These are phyloP conservation scores for Hiodon alosoides DNA, from an alignment of 2,113 vertebrate species.

Conservation along the genomic window DNA sequence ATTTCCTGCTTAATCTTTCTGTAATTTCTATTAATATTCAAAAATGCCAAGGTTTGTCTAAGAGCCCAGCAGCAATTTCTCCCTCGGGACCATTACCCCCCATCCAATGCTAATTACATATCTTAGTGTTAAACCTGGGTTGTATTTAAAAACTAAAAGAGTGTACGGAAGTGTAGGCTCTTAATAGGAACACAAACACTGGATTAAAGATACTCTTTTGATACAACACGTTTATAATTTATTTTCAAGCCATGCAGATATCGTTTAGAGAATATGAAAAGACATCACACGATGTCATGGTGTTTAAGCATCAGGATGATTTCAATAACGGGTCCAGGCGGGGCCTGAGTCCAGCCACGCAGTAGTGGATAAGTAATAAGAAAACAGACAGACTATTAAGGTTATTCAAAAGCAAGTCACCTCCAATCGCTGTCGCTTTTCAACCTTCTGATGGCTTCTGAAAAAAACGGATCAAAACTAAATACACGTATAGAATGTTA, in stretches of 20 bases:
- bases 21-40: conserved; percentile 48
- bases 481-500: conserved; percentile 18
- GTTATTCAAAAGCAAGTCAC: conserved; percentile 15
- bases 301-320: no score
- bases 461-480: conserved; percentile 18
- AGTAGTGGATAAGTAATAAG: neutral
- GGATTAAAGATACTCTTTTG: no score
- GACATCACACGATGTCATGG: no score
- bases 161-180: no score
- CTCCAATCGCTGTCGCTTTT: conserved; percentile 9
- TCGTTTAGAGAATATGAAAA: no score
- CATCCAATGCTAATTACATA: conserved; percentile 37
- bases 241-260: no score
- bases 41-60: conserved; percentile 28
- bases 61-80: conserved; percentile 19
- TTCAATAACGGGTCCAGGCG: no score
- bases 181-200: no score
- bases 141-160: no score
- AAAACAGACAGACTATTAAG: conserved; percentile 9
- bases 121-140: conserved; percentile 26
- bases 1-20: conserved; percentile 36
- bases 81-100: conserved; percentile 32
- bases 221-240: no score
- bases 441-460: conserved; percentile 8
- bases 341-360: no score